Evolutionary conservation across 2,888 invertebrate genomes (phyloP).

Genomic region (Adelphocoris suturalis): DNA sequence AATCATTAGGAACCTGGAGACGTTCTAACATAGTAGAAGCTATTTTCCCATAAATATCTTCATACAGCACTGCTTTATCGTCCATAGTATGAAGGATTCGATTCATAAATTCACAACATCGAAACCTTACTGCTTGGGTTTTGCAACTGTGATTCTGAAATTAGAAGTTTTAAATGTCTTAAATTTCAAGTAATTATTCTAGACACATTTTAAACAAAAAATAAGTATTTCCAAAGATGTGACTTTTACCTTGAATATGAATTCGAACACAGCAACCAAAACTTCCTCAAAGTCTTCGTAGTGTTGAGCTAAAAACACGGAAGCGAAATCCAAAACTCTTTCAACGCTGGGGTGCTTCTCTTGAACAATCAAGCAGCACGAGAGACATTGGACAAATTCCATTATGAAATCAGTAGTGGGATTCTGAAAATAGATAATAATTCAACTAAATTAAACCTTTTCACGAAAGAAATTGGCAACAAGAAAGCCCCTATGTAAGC

Average conservation of each 20-base stretch:
- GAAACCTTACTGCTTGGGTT: constrained; percentile 83
- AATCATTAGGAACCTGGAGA: constrained; percentile 79
- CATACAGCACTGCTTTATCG: constrained; percentile 87
- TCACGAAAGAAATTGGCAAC: too few relatives aligned
- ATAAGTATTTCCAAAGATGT: background rate
- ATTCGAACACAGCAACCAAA: constrained; percentile 82
- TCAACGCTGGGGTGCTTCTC: constrained; percentile 86
- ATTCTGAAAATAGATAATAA: constrained; percentile 78
- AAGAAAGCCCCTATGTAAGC: too few relatives aligned
- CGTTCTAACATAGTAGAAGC: constrained; percentile 85
- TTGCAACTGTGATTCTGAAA: constrained; percentile 80
- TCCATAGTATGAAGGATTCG: constrained; percentile 87
- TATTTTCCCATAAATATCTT: constrained; percentile 86
- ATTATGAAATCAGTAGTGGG: constrained; percentile 82
- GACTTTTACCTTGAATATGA: constrained; percentile 81
- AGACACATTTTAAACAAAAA: background rate
- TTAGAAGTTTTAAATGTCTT: constrained; percentile 73
- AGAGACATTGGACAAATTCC: constrained; percentile 84
- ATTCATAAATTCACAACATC: constrained; percentile 89
- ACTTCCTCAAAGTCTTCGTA: constrained; percentile 80
- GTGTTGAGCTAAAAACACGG: constrained; percentile 84
- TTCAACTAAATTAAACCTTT: too few relatives aligned
- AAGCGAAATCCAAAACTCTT: constrained; percentile 85
- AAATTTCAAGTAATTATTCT: background rate
- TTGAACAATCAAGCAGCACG: constrained; percentile 83